Evolutionary conservation across 2,797 vertebrate genomes (phyloP).

Genomic region (Typhlichthys subterraneus): DNA sequence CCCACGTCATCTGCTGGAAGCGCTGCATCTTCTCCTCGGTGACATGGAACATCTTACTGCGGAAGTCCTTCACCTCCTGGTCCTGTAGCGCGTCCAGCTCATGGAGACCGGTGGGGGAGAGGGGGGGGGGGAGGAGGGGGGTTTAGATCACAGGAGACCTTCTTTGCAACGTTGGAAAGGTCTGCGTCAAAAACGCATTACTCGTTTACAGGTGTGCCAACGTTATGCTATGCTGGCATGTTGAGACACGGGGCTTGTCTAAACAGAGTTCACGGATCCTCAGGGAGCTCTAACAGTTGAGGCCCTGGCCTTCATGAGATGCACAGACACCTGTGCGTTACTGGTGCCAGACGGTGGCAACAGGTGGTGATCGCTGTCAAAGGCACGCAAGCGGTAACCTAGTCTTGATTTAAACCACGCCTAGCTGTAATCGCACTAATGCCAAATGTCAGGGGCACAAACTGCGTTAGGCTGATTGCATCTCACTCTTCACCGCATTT

Average conservation of each 20-base stretch:
- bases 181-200: too few relatives aligned
- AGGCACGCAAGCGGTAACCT: constrained; percentile 15
- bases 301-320: constrained; percentile 10
- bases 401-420: constrained; percentile 6
- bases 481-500: constrained; percentile 3
- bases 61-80: constrained; percentile 96
- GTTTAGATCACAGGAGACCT: neutral
- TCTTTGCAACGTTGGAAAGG: too few relatives aligned
- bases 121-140: neutral
- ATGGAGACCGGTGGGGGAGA: constrained; percentile 83
- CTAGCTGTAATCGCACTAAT: constrained; percentile 11
- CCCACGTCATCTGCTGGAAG: constrained; percentile 86
- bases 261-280: too few relatives aligned
- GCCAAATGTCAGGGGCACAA: constrained; percentile 18
- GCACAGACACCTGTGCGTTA: constrained; percentile 28
- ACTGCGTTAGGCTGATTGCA: constrained; percentile 15
- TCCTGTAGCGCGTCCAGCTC: constrained; percentile 92
- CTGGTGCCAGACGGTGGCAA: constrained; percentile 11
- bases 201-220: too few relatives aligned
- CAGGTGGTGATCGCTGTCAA: neutral
- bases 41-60: constrained; percentile 89
- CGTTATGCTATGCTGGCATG: too few relatives aligned
- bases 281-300: neutral
- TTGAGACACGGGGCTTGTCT: too few relatives aligned
- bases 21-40: constrained; percentile 91